phyloP scores from a whole-genome alignment of 2,113 vertebrate genomes.

The Pagrus major region DNA sequence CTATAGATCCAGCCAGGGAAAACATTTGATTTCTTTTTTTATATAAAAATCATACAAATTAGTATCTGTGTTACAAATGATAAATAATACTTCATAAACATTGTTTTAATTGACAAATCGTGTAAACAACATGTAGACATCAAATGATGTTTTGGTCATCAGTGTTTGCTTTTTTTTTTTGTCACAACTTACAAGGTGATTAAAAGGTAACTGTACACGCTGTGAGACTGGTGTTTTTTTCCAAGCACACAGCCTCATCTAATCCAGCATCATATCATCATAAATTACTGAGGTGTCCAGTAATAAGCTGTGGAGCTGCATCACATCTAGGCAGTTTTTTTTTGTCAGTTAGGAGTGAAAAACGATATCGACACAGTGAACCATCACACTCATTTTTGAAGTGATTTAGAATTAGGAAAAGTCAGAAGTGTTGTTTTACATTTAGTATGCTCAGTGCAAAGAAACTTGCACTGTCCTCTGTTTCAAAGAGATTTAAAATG shows the following conservation, averaged over 20 bases:
- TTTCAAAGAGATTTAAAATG: slow-evolving; percentile 36
- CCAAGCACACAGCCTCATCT: slow-evolving; percentile 31
- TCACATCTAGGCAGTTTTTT: slow-evolving; percentile 37
- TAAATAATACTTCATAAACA: slow-evolving; percentile 75
- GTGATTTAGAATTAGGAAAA: slow-evolving; percentile 41
- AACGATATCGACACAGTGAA: slow-evolving; percentile 28
- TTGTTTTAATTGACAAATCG: slow-evolving; percentile 62
- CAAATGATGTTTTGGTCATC: slow-evolving; percentile 70
- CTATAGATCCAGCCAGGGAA: slow-evolving; percentile 68
- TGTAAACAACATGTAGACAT: slow-evolving; percentile 75
- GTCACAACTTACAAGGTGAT: slow-evolving; percentile 39
- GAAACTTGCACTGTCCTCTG: slow-evolving; percentile 9
- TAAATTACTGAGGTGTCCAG: slow-evolving; percentile 26
- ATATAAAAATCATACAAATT: slow-evolving; percentile 83
- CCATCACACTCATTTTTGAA: slow-evolving; percentile 23
- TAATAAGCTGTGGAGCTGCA: slow-evolving; percentile 27
- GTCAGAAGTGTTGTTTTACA: slow-evolving; percentile 44
- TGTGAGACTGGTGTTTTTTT: slow-evolving; percentile 40
- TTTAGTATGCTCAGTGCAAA: slow-evolving; percentile 50
- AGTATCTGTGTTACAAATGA: slow-evolving; percentile 78
- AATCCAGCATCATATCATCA: slow-evolving; percentile 53
- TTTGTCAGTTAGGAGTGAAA: slow-evolving; percentile 51
- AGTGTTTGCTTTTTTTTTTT: slow-evolving; percentile 26
- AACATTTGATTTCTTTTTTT: slow-evolving; percentile 52
- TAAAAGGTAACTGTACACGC: slow-evolving; percentile 45